Conservation (phyloP, 2,888 invertebrate genomes). For the Brachyptera putata region DNA sequence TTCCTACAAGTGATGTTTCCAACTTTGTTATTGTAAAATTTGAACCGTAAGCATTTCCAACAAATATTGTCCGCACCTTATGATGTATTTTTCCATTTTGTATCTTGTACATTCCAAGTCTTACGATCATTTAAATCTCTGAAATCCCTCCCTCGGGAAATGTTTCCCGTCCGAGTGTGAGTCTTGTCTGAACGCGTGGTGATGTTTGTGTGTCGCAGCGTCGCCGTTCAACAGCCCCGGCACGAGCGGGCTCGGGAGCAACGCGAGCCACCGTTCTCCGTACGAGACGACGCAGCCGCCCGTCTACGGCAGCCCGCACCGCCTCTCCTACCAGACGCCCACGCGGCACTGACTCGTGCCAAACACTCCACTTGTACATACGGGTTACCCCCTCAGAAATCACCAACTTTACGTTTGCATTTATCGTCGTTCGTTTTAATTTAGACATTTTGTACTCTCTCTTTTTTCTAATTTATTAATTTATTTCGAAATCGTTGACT, state of each 20-base stretch:
- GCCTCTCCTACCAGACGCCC: constrained; percentile 19
- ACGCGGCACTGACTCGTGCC: neutral
- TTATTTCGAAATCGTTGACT: neutral
- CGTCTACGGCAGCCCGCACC: constrained; percentile 21
- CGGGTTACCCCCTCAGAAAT: neutral
- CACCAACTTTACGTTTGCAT: neutral
- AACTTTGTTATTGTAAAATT: too few species aligned
- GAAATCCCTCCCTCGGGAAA: constrained; percentile 48
- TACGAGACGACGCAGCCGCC: neutral
- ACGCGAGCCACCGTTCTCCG: neutral
- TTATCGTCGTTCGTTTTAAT: neutral
- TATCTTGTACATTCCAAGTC: too few species aligned
- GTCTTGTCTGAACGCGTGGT: too few species aligned
- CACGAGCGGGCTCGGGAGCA: neutral
- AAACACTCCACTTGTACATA: neutral
- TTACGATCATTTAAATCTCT: too few species aligned
- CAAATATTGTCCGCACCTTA: too few species aligned
- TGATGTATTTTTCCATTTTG: too few species aligned
- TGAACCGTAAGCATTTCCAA: too few species aligned
- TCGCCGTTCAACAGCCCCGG: neutral
- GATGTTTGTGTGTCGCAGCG: neutral
- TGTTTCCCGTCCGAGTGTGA: constrained; percentile 33
- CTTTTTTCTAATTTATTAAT: neutral
- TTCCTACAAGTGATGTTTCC: too few species aligned
- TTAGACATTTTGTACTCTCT: neutral